Evolutionary conservation across 2,113 vertebrate genomes (phyloP).

Genomic region (Epinephelus lanceolatus): DNA sequence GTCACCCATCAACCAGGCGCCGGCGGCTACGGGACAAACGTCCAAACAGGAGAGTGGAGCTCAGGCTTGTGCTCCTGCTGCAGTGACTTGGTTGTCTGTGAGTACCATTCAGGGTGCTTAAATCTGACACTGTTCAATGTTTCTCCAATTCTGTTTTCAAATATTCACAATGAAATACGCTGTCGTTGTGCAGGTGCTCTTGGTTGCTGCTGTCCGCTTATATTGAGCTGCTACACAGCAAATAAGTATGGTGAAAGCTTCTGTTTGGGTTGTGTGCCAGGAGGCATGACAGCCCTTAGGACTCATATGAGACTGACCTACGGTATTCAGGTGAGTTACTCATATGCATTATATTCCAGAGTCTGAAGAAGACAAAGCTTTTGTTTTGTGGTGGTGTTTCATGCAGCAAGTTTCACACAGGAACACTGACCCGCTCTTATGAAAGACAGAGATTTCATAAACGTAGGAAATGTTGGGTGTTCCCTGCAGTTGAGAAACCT

Average conservation of each 20-base stretch:
- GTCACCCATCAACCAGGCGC: conserved; percentile 82
- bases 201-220: conserved; percentile 79
- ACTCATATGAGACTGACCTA: conserved; percentile 90
- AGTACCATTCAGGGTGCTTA: conserved; percentile 61
- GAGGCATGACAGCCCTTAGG: conserved; percentile 84
- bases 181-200: conserved; percentile 72
- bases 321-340: conserved; percentile 84
- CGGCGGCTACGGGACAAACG: conserved; percentile 83
- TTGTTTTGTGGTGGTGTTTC: not conserved
- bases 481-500: conserved; percentile 25
- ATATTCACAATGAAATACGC: not conserved
- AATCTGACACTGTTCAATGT: not conserved
- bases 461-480: conserved; percentile 27
- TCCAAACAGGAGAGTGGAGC: conserved; percentile 87
- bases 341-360: not conserved
- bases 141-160: not conserved
- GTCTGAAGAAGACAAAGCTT: not conserved
- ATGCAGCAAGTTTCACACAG: not conserved
- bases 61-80: conserved; percentile 84
- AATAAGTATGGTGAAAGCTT: conserved; percentile 85
- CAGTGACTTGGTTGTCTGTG: conserved; percentile 84
- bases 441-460: conserved; percentile 46
- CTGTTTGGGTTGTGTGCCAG: conserved; percentile 82
- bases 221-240: conserved; percentile 84
- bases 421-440: not conserved